These are phyloP conservation scores for Zaprionus taronus DNA, from an alignment of 1,140 invertebrate genomes.

Conservation along the genomic window DNA sequence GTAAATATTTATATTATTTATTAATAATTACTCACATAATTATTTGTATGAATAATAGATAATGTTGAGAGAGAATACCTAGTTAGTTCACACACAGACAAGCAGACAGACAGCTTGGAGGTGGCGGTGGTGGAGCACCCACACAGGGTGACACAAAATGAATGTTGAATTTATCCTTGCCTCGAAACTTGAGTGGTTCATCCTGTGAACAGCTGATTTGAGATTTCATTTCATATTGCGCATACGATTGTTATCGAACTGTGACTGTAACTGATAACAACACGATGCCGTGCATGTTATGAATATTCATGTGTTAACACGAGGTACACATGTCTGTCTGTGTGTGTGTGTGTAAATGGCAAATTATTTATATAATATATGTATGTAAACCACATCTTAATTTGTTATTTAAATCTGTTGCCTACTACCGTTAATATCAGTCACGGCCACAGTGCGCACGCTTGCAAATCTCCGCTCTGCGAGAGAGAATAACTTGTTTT, in stretches of 20 bases:
- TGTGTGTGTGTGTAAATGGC: constrained; percentile 8
- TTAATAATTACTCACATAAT: constrained; percentile 21
- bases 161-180: constrained; percentile 29
- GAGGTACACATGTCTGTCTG: not conserved
- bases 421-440: constrained; percentile 47
- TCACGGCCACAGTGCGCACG: constrained; percentile 43
- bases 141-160: constrained; percentile 37
- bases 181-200: constrained; percentile 9
- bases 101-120: not conserved
- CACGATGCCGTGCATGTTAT: not conserved
- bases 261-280: constrained; percentile 15
- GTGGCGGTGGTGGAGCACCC: constrained; percentile 6
- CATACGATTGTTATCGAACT: constrained; percentile 43
- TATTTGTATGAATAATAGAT: constrained; percentile 4
- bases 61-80: constrained; percentile 4
- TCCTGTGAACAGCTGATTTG: constrained; percentile 34
- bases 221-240: constrained; percentile 12
- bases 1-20: constrained; percentile 20
- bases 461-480: constrained; percentile 18
- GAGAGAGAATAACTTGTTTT: constrained; percentile 15
- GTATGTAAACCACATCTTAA: constrained; percentile 20
- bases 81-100: not conserved
- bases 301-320: constrained; percentile 7
- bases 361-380: constrained; percentile 42
- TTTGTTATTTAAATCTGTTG: constrained; percentile 41